Conservation (phyloP, 2,113 vertebrate species). For the Morone saxatilis region DNA sequence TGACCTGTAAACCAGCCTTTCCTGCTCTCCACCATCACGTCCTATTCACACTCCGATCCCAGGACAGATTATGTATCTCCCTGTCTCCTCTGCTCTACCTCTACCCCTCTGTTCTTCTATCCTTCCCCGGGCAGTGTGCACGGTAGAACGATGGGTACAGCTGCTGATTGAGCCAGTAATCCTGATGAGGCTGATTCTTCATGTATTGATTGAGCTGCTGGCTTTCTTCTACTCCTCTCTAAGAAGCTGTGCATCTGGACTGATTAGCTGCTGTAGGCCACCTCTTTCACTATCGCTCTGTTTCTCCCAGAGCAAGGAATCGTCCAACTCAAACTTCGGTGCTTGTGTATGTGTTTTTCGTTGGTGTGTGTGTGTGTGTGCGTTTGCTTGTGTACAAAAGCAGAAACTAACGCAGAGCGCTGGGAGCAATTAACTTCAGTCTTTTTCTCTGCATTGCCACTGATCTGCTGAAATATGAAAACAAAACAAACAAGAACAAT, state of each 20-base stretch:
- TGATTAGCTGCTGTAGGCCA: conserved; percentile 79
- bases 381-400: conserved; percentile 30
- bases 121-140: conserved; percentile 50
- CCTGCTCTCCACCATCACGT: background rate
- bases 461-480: conserved; percentile 72
- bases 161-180: conserved; percentile 77
- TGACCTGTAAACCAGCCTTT: conserved; percentile 28
- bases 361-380: background rate
- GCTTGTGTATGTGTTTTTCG: background rate
- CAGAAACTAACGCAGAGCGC: conserved; percentile 70
- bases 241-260: conserved; percentile 75
- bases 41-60: conserved; percentile 33
- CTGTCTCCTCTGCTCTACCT: background rate
- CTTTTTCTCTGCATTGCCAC: conserved; percentile 61
- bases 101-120: conserved; percentile 26
- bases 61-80: background rate
- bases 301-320: conserved; percentile 63
- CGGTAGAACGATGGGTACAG: conserved; percentile 53
- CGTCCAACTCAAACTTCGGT: conserved; percentile 31
- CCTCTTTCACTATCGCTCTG: conserved; percentile 55
- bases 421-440: conserved; percentile 83
- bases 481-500: conserved; percentile 72
- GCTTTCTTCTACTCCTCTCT: conserved; percentile 70
- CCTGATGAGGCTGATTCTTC: conserved; percentile 77
- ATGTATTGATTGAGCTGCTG: conserved; percentile 77